phyloP scores from a whole-genome alignment of 1,140 invertebrate genomes.

The Eueides isabella region DNA sequence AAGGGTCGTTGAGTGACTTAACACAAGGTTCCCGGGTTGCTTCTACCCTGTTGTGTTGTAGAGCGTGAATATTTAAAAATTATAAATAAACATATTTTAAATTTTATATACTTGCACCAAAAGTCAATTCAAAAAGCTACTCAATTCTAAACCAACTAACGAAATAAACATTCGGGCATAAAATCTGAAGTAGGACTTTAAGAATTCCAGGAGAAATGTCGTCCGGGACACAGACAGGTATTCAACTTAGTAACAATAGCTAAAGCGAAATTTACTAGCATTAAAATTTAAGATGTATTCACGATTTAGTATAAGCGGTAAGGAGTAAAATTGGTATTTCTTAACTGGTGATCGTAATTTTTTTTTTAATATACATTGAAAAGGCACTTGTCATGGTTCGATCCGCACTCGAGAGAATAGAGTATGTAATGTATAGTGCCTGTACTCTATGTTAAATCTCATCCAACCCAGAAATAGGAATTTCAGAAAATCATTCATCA shows the following conservation, averaged over 20 bases:
- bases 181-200: background rate
- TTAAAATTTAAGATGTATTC: slow-evolving; percentile 38
- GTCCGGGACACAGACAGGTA: background rate
- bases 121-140: background rate
- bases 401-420: too few relatives aligned
- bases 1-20: too few relatives aligned
- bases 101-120: background rate
- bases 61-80: too few relatives aligned
- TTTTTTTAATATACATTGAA: background rate
- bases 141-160: background rate
- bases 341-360: too few relatives aligned
- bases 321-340: background rate
- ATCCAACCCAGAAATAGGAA: too few relatives aligned
- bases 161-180: background rate
- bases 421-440: too few relatives aligned
- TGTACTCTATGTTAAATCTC: too few relatives aligned
- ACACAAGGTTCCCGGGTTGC: too few relatives aligned
- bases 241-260: slow-evolving; percentile 22
- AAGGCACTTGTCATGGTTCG: too few relatives aligned
- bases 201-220: background rate
- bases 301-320: background rate
- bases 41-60: too few relatives aligned
- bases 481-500: too few relatives aligned
- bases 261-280: slow-evolving; percentile 21
- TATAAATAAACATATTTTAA: too few relatives aligned